Evolutionary conservation across 2,113 vertebrate species (phyloP), one percentile per base, ranked within the genome.

Genomic region (rabbit (Oryctolagus cuniculus)): DNA sequence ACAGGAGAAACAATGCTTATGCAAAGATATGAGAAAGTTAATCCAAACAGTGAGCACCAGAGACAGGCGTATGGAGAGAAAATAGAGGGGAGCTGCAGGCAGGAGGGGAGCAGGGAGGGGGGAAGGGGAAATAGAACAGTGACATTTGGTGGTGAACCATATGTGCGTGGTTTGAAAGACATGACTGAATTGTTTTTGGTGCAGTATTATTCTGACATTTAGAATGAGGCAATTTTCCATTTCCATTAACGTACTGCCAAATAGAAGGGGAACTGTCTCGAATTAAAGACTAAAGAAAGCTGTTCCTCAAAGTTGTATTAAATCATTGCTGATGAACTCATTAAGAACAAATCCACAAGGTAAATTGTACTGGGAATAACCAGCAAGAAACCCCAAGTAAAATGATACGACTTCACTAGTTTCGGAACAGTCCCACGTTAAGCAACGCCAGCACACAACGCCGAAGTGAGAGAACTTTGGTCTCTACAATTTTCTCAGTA

Each of bases 141-240:
- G 98, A 98, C 98, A 98, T 98, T 98, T 98, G 98, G 98, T 98
- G 97, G 97, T 98, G 98, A 98, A 98, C 98, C 98, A 98, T 98
- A 98, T 98, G 98, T 98, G 98, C 98, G 98, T 98, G 98, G 98
- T 98, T 98, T 98, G 98, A 98, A 98, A 98, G 98, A 98, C 98
- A 98, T 98, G 98, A 98, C 98, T 98, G 98, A 98, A 98, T 98
- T 98, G 98, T 98, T 98, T 98, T 98, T 98, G 98, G 98, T 98
- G 98, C 98, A 97, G 98, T 98, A 98, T 98, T 98, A 98, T 98
- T 98, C 98, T 98, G 98, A 98, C 98, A 98, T 98, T 98, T 98
- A 98, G 98, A 98, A 98, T 97, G 98, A 98, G 98, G 98, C 98
- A 98, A 98, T 98, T 98, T 98, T 98, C 98, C 98, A 98, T 98